Base-by-base conservation (phyloP, 2,888 invertebrate species). In the Tetramorium bicarinatum region DNA sequence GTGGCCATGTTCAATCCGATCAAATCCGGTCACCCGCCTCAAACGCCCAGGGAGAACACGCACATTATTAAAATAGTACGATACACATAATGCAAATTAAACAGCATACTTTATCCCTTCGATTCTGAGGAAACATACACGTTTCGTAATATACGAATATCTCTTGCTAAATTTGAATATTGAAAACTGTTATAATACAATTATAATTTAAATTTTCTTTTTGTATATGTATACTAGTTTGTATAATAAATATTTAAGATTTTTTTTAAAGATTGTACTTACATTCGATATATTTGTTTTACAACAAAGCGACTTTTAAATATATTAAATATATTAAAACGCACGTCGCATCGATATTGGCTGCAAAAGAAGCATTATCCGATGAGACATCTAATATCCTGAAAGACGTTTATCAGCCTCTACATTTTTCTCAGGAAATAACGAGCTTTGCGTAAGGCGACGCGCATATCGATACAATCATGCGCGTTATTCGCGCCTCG, bases 391-490 rank as follows among this genome's bases (percentile, higher is more conserved):
- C 25, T n/a, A 66, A 59, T 69, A 79, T 47, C 4, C 21, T 34
- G 18, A 18, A 71, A 79, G 56, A 44, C 13, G 3, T 49, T n/a
- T 71, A 38, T 7, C 21, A 21, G 34, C 38, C 25, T 80, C 25
- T 34, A 47, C 21, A 7, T 69, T 18, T 79, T 59, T 25, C 47
- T 59, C 25, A 38, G 4, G 18, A 59, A 71, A 38, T 80, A 80
- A 80, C 56, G 44, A 79, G 56, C 11, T 25, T 29, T 67, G 21
- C 56, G 56, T 34, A 79, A 59, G 47, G 4, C 47, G 71, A 71
- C 15, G 8, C 69, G 59, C 47, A 59, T 71, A 71, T 71, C 79
- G 71, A 80, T 71, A 79, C 71, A 71, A 80, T 71, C 71, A 47
- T 18, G 59, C 34, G 25, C 47, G 44, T 71, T 80, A 80, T 71